Evolutionary conservation across 2,888 invertebrate genomes (phyloP), one percentile per base, ranked within the genome.

Genomic region (Dyspetes luteomarginatus): DNA sequence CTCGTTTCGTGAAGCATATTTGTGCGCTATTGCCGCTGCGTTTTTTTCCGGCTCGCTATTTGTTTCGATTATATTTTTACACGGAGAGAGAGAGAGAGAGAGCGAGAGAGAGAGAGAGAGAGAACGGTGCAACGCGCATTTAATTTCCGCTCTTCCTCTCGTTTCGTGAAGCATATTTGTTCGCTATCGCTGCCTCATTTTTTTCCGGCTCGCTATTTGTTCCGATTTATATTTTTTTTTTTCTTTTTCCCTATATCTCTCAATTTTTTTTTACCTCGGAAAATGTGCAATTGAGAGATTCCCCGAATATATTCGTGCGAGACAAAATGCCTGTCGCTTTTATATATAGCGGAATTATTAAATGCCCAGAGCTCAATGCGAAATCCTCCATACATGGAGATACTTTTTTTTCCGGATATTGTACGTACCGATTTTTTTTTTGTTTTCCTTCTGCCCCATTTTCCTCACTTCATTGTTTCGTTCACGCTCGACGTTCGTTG

Each of bases 241-340:
- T 15, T 15, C 41, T 7, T 24, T 67, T 9, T 22, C 26, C 12
- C 58, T 58, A 56, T 26, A 19, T 30, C 19, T 9, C 72, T 22
- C 60, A 19, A 17, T 62, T 60, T 4, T 12, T 9, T 4, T 17
- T 17, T 26, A n/a, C 15, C 28, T n/a, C 12, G 7, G 45, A 17
- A 82, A 86, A 85, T 86, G 83, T 82, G 77, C 69, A 52, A 82
- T 15, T 22, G 19, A 62, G 58, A 50, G n/a, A 52, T 64, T 83
- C 81, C 73, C 80, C 82, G 1, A n/a, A 19, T 19, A 72, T 36
- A 60, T 60, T 72, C 24, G 58, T n/a, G 19, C 26, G 60, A 72
- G 17, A 56, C 17, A 26, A 45, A 28, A 43, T 15, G 26, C 15
- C 15, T 17, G 41, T 0, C 24, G 28, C 24, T 45, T 26, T 56